Evolutionary conservation across 2,113 vertebrate species (phyloP).

Genomic region (Carollia perspicillata): DNA sequence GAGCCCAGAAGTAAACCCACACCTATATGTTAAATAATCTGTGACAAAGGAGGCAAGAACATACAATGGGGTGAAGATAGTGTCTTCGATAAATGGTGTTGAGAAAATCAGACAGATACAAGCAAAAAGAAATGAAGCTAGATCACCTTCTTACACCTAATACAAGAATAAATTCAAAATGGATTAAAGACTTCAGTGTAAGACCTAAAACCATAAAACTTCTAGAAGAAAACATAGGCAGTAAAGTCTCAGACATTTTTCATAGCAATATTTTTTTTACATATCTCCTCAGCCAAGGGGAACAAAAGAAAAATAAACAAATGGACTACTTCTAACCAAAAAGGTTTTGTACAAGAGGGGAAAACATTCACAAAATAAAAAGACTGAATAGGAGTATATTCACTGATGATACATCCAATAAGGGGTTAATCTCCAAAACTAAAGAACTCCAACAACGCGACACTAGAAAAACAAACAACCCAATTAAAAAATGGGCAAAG

Average conservation of each 20-base stretch:
- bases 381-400: not conserved
- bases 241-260: not conserved
- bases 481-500: not conserved
- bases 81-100: not conserved
- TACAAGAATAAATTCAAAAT: not conserved
- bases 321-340: not conserved
- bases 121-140: not conserved
- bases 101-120: not conserved
- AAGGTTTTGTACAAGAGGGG: not conserved
- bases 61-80: not conserved
- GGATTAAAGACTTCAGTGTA: not conserved
- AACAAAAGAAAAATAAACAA: not conserved
- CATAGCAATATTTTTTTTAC: not conserved
- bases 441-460: not conserved
- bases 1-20: not conserved
- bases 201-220: not conserved
- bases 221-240: not conserved
- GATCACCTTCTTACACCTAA: not conserved
- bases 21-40: not conserved
- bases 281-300: not conserved
- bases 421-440: not conserved
- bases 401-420: not conserved
- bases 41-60: not conserved
- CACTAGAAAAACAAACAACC: not conserved
- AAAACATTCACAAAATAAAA: not conserved